A percentile compares a stretch with the other conserved stretches of the same genome.
These are phyloP conservation scores for Chondrosia reniformis DNA, from an alignment of 37 sponge, comb jelly and placozoan species.

Conservation along the genomic window DNA sequence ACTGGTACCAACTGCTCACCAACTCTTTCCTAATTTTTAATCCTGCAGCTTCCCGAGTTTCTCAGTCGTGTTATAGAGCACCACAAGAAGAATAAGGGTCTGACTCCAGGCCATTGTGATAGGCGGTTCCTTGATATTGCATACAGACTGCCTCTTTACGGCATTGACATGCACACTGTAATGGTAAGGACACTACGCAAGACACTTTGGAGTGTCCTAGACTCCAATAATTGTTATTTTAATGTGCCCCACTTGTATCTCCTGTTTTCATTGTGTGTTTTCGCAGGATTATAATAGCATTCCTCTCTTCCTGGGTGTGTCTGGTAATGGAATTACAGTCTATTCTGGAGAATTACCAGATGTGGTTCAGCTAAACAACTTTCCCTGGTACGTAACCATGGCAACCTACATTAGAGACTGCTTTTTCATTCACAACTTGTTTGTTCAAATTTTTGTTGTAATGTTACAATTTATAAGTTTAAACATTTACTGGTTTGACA, in stretches of 20 bases:
- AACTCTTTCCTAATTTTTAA: too few species aligned
- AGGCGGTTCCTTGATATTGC: slow-evolving; percentile 67
- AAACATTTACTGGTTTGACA: background rate
- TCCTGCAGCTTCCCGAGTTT: background rate
- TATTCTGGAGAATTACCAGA: slow-evolving; percentile 69
- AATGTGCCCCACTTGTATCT: background rate
- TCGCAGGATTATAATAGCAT: slow-evolving; percentile 54
- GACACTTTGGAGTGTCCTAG: too few species aligned
- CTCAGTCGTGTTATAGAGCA: background rate
- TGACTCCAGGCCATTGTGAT: slow-evolving; percentile 79
- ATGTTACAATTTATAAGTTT: background rate
- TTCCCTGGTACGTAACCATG: slow-evolving; percentile 75
- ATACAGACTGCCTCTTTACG: slow-evolving; percentile 70
- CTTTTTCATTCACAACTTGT: too few species aligned
- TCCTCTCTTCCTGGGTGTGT: slow-evolving; percentile 53
- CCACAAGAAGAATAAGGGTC: slow-evolving; percentile 44
- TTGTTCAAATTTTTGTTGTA: too few species aligned
- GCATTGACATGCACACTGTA: slow-evolving; percentile 73
- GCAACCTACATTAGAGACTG: too few species aligned
- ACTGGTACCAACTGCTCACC: too few species aligned
- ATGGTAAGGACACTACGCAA: too few species aligned
- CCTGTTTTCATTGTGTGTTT: background rate
- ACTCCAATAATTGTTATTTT: background rate
- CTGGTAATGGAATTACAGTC: slow-evolving; percentile 60
- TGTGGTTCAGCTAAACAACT: slow-evolving; percentile 63